phyloP scores from a whole-genome alignment of 2,113 vertebrate species.

The Tachuris rubrigastra region DNA sequence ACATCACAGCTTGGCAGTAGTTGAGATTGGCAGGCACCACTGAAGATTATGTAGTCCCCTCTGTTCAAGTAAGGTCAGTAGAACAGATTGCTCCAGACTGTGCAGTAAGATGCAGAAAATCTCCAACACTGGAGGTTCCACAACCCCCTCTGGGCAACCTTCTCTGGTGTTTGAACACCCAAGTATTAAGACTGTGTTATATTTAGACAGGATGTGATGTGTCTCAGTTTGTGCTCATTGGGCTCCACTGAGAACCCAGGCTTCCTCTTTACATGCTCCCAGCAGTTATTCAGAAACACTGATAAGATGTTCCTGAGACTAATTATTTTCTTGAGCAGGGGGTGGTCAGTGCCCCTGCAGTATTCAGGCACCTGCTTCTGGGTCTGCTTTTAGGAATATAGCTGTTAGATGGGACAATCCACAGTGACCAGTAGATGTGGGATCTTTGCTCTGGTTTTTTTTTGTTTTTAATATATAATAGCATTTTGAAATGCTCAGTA shows the following conservation, averaged over 20 bases:
- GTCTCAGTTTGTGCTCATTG: background rate
- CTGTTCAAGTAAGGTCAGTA: background rate
- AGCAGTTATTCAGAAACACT: background rate
- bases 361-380: background rate
- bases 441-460: background rate
- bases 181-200: background rate
- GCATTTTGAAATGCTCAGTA: background rate
- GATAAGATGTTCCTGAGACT: background rate
- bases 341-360: background rate
- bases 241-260: background rate
- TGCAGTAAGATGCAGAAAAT: background rate
- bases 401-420: background rate
- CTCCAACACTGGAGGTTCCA: background rate
- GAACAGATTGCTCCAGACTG: background rate
- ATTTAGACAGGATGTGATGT: accelerated
- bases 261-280: background rate
- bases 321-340: background rate
- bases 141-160: background rate
- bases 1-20: background rate
- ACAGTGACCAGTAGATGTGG: background rate
- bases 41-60: background rate
- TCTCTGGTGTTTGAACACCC: background rate
- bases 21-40: background rate
- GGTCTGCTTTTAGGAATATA: background rate
- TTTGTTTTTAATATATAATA: background rate